Evolutionary conservation across 2,888 invertebrate species (phyloP).

Genomic region (Chrysolina haemoptera): DNA sequence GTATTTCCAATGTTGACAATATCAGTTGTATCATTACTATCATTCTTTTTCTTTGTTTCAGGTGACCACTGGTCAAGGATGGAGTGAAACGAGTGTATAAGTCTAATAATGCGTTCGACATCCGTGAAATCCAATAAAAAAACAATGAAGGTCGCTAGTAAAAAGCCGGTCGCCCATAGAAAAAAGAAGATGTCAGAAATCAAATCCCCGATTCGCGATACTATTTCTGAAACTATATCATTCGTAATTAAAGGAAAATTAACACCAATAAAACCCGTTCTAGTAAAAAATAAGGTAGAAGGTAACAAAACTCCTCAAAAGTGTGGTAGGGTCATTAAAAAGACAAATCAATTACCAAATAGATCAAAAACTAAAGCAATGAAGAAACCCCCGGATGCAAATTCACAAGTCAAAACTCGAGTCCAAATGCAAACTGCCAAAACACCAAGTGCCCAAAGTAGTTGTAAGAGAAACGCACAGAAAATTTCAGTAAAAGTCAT

Average conservation of each 20-base stretch:
- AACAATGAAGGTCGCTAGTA: constrained; percentile 39
- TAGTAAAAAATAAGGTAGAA: constrained; percentile 49
- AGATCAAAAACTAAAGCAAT: constrained; percentile 45
- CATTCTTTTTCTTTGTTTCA: constrained; percentile 39
- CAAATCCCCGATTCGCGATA: constrained; percentile 60
- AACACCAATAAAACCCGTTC: constrained; percentile 62
- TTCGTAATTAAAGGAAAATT: constrained; percentile 68
- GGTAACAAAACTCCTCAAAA: constrained; percentile 37
- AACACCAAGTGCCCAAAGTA: constrained; percentile 53
- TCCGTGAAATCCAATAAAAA: constrained; percentile 42
- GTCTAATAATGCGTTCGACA: constrained; percentile 43
- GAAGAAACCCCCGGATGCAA: constrained; percentile 51
- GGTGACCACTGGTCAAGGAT: constrained; percentile 30
- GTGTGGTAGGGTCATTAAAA: constrained; percentile 35
- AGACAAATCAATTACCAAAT: constrained; percentile 30
- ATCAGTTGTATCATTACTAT: no score
- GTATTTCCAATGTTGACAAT: no score
- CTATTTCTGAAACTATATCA: constrained; percentile 66
- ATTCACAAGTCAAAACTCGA: constrained; percentile 48
- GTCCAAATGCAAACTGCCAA: constrained; percentile 59
- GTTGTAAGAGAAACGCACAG: constrained; percentile 42
- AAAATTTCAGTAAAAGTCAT: constrained; percentile 38
- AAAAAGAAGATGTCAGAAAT: constrained; percentile 58
- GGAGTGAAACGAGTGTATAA: constrained; percentile 22
- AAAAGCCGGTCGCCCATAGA: constrained; percentile 50